These are phyloP conservation scores for Gallinago undulata DNA, from an alignment of 2,113 vertebrate species.

Conservation along the genomic window DNA sequence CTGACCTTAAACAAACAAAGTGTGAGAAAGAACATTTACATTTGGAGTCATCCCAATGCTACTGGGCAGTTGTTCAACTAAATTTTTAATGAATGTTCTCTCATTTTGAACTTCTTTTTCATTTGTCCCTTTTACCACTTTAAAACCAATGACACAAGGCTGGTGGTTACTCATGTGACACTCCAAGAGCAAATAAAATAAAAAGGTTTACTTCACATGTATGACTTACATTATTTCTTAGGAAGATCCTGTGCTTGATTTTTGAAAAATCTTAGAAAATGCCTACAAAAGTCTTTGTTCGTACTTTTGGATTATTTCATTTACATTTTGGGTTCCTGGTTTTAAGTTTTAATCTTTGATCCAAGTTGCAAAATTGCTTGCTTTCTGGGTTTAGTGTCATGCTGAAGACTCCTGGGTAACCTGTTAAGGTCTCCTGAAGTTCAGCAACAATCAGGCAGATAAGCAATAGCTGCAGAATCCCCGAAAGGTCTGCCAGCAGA, in stretches of 20 bases:
- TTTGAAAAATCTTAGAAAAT: background rate
- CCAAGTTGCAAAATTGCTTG: background rate
- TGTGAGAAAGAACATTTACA: background rate
- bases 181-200: background rate
- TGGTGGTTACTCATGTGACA: background rate
- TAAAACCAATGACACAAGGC: background rate
- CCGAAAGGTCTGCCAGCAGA: slow-evolving; percentile 34
- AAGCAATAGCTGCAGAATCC: slow-evolving; percentile 29
- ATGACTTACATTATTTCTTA: background rate
- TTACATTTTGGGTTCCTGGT: background rate
- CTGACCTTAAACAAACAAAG: background rate
- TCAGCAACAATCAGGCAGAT: slow-evolving; percentile 5
- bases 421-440: background rate
- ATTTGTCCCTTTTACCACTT: background rate
- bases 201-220: background rate
- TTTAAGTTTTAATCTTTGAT: background rate
- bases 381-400: background rate
- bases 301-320: background rate
- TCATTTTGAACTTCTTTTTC: background rate
- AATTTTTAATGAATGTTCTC: background rate
- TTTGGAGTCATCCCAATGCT: background rate
- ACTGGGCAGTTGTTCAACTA: background rate
- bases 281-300: background rate
- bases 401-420: background rate
- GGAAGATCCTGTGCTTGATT: background rate